Evolutionary conservation across 2,888 invertebrate species (phyloP), one percentile per base, ranked within the genome.

Genomic region (Pogonocherus hispidulus): DNA sequence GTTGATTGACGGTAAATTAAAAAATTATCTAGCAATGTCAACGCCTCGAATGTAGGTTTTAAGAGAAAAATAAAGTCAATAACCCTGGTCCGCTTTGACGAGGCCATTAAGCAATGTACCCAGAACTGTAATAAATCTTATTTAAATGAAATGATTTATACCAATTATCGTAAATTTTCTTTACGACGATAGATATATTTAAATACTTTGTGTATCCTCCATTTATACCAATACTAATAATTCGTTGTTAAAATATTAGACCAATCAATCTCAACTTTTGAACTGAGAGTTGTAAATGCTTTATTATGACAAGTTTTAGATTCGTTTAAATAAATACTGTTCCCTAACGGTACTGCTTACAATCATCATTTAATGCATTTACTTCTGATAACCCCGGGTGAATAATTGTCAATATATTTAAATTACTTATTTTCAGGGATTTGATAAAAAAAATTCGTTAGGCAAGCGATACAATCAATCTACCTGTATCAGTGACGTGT

Each of bases 71-170:
- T 20, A 49, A 62, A 37, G 62, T 62, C 62, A 62, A 62, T 62
- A 51, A 62, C 62, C 62, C 20, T 27, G 16, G 55, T n/a, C 9
- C 32, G 32, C 18, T 32, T 47, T 46, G 62, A 62, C 35, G 62
- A 47, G 37, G 51, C 16, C 62, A 62, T 49, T 19, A 62, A 37
- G 46, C 37, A 37, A 62, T 59, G 27, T 20, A 35, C 51, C 51
- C 22, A 35, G 62, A 51, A 19, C 22, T 19, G 37, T 46, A 62
- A 62, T 62, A 62, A 62, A 62, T 62, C 59, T 59, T 66, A 73
- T 75, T 75, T 75, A 75, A 72, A 76, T 75, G 71, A 70, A 74
- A 73, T 74, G 75, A 75, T 75, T 75, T 75, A 75, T 75, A 71
- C 68, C 74, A 72, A 72, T 75, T 74, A 74, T 72, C 73, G 63